Conservation (phyloP, 92 coral and sea anemone species). For the Virgularia gustaviana region DNA sequence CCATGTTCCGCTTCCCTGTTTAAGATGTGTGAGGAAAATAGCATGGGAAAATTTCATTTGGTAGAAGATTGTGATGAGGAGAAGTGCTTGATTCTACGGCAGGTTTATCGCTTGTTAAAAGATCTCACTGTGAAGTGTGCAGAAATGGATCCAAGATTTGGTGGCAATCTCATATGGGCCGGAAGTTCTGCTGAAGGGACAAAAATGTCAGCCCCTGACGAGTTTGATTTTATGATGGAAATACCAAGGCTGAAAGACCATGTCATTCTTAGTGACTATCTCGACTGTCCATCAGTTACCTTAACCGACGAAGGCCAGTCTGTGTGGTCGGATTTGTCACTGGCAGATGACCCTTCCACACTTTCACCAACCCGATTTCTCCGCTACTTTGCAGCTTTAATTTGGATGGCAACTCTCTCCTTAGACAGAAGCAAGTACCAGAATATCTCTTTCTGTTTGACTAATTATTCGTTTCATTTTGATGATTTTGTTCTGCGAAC, state of each 20-base stretch:
- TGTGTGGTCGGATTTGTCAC: slow-evolving; percentile 15
- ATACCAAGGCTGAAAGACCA: slow-evolving; percentile 21
- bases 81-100: slow-evolving; percentile 26
- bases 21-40: slow-evolving; percentile 16
- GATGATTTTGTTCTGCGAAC: neutral
- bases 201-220: slow-evolving; percentile 42
- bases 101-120: slow-evolving; percentile 20
- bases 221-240: slow-evolving; percentile 44
- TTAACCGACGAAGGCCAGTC: neutral
- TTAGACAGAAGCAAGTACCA: slow-evolving; percentile 17
- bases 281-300: neutral
- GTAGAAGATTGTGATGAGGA: slow-evolving; percentile 23
- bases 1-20: neutral
- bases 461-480: neutral
- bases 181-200: slow-evolving; percentile 46
- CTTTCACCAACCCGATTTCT: slow-evolving; percentile 8
- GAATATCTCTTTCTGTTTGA: slow-evolving; percentile 18
- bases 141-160: slow-evolving; percentile 25
- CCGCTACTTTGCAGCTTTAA: neutral
- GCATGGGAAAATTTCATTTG: slow-evolving; percentile 32
- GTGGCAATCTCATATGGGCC: slow-evolving; percentile 1
- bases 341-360: neutral
- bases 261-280: neutral
- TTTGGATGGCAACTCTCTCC: slow-evolving; percentile 14
- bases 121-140: slow-evolving; percentile 18